Evolutionary conservation across 2,113 vertebrate genomes (phyloP).

Genomic region (Xiphorhynchus elegans): DNA sequence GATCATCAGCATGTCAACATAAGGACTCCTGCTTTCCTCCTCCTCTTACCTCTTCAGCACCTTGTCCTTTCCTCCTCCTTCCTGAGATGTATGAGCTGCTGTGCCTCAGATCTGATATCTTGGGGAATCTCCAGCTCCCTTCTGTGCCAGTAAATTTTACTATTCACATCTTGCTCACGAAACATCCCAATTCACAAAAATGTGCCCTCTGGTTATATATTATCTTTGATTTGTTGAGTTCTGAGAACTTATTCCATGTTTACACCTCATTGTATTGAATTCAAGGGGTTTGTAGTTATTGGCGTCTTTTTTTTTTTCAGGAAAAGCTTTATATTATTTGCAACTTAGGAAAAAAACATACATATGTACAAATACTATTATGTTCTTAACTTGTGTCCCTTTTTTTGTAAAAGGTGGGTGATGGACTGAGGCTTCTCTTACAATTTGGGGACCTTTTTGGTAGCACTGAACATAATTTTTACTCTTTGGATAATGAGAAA

Average conservation of each 20-base stretch:
- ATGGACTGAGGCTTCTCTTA: neutral
- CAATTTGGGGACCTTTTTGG: neutral
- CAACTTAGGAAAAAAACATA: neutral
- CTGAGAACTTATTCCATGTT: neutral
- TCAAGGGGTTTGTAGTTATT: neutral
- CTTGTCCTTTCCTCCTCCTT: neutral
- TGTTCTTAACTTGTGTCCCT: neutral
- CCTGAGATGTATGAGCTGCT: neutral
- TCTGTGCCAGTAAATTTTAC: neutral
- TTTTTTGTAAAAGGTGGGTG: neutral
- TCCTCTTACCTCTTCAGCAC: neutral
- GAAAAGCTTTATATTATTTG: neutral
- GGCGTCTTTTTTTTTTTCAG: neutral
- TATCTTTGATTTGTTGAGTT: neutral
- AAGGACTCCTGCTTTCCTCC: neutral
- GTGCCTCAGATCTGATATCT: neutral
- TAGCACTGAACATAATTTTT: neutral
- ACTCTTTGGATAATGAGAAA: neutral
- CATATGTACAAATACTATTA: neutral
- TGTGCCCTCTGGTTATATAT: neutral
- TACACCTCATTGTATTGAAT: neutral
- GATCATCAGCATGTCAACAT: neutral
- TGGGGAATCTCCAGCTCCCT: neutral
- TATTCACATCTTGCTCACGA: neutral
- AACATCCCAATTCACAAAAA: neutral